Base-by-base conservation (phyloP, 2,113 vertebrate species). In the Chloebia gouldiae region DNA sequence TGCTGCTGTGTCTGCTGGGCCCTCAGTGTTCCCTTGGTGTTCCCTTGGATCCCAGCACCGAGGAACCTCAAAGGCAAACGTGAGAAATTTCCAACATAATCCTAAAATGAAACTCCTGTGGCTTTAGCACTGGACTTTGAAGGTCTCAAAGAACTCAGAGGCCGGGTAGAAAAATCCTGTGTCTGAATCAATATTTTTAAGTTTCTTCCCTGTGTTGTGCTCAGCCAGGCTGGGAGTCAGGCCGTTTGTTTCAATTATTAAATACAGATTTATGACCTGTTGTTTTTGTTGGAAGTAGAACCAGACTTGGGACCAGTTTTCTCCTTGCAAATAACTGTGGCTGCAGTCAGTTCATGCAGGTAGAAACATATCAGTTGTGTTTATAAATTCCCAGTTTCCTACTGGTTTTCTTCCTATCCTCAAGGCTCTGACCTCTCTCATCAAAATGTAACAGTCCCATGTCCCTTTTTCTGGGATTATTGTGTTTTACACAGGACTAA, bases 161-260 rank as follows among this genome's bases (percentile, higher is more conserved):
- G 88, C 76, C 76, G 81, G 64, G 68, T 70, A 92, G 68, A 91
- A 92, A 93, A 88, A 81, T 68, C 72, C 60, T 3, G 1, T 24
- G 39, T 90, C 88, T 94, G 86, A 66, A 95, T 88, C 91, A 84
- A 51, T 94, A 92, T 45, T 83, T 83, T 81, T 8, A 49, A 60
- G 61, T 90, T 95, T 68, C 53, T 95, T 75, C 47, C 63, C 4
- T 65, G 64, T 4, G 1, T 37, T 75, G 63, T 64, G 79, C 88
- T 78, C 79, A 68, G 85, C 59, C 79, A 16, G 90, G 88, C 90
- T 86, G 85, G 25, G 70, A 96, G 82, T 95, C 95, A 96, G 82
- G 69, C 90, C 56, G 28, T 94, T 96, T 80, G 90, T 95, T 96
- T 97, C 91, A 93, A 96, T 94, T 95, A 92, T 93, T 95, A 97